Conservation (phyloP, 1,140 invertebrate genomes). For the Hylaeus volcanicus region DNA sequence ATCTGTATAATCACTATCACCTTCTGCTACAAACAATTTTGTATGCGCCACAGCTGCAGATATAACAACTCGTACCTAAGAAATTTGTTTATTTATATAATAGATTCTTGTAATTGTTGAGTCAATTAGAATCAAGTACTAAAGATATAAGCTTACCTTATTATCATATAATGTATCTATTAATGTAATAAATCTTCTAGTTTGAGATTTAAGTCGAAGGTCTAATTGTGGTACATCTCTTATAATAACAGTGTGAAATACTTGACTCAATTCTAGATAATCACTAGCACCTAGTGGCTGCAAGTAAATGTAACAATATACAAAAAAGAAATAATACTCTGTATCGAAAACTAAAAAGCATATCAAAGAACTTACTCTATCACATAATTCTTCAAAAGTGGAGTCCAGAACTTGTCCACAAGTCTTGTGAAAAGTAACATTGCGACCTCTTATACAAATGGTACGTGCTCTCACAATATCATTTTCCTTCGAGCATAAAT, state of each 20-base stretch:
- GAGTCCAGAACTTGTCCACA: conserved; percentile 96
- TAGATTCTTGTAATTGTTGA: conserved; percentile 20
- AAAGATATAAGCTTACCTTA: conserved; percentile 82
- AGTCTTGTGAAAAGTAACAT: conserved; percentile 93
- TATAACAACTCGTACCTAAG: conserved; percentile 88
- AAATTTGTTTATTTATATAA: conserved; percentile 56
- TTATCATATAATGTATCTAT: conserved; percentile 99
- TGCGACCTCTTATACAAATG: conserved; percentile 92
- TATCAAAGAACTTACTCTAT: conserved; percentile 85
- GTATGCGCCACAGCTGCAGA: conserved; percentile 89
- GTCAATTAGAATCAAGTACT: not conserved
- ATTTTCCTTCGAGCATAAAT: conserved; percentile 93
- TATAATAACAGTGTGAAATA: conserved; percentile 97
- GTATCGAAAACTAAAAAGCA: not conserved
- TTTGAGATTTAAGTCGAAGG: conserved; percentile 89
- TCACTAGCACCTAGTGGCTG: conserved; percentile 96
- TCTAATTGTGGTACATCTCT: conserved; percentile 93
- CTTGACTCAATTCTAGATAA: conserved; percentile 94
- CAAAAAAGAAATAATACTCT: not conserved
- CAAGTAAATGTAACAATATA: conserved; percentile 60
- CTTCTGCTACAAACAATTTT: conserved; percentile 86
- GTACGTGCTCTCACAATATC: conserved; percentile 91
- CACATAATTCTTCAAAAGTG: conserved; percentile 94
- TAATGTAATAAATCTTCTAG: conserved; percentile 96
- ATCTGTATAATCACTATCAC: conserved; percentile 83